A percentile compares a stretch with the other conserved stretches of the same genome.
Evolutionary conservation across 2,888 invertebrate genomes (phyloP).

Genomic region (Acanthococcus lagerstroemiae): DNA sequence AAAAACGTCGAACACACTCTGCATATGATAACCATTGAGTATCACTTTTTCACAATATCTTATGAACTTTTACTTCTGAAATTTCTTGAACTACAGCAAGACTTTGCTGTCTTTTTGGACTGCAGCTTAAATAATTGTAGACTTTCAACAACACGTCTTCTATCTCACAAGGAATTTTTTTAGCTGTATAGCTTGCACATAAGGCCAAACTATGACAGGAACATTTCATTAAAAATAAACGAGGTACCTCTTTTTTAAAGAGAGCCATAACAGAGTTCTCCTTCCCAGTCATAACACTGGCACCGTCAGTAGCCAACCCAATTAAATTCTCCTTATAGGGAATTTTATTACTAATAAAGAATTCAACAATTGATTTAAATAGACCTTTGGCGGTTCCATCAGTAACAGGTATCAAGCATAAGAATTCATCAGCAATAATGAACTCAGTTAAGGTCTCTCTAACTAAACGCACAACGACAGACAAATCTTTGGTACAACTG

Average conservation of each 20-base stretch:
- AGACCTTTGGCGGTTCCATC: constrained; percentile 29
- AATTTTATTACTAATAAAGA: constrained; percentile 32
- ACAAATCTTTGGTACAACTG: not conserved
- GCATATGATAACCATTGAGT: not conserved
- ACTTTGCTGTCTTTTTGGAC: not conserved
- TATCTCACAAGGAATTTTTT: constrained; percentile 26
- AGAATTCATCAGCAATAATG: not conserved
- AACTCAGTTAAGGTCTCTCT: not conserved
- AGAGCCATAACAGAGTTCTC: constrained; percentile 32
- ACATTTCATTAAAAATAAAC: constrained; percentile 35
- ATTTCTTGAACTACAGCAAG: not conserved
- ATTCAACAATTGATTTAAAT: constrained; percentile 31
- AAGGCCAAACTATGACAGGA: constrained; percentile 32
- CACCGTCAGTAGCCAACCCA: constrained; percentile 35
- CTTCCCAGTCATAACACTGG: constrained; percentile 34
- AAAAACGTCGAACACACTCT: not conserved
- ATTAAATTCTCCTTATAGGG: constrained; percentile 34
- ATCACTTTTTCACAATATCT: not conserved
- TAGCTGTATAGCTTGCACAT: constrained; percentile 31
- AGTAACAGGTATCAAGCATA: not conserved
- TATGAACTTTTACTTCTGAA: not conserved
- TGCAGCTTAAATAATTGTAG: not conserved
- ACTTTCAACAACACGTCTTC: not conserved
- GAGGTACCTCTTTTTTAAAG: constrained; percentile 32
- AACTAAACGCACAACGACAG: not conserved